Evolutionary conservation across 2,888 invertebrate species (phyloP), one percentile per base, ranked within the genome.

Genomic region (Andrena fulva): DNA sequence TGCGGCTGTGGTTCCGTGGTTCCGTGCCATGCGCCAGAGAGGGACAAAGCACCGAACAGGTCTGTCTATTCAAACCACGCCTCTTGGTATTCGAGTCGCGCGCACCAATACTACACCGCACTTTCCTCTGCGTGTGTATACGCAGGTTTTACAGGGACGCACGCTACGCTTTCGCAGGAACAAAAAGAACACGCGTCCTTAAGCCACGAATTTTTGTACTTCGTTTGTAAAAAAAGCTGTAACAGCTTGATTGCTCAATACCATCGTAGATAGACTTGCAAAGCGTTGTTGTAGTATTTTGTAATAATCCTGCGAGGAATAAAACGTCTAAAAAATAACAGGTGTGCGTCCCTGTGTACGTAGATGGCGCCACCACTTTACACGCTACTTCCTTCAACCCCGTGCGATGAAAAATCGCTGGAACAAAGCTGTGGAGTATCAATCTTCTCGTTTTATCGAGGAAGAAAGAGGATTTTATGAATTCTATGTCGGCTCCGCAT

Each of bases 31-130:
- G 48, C 35, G 33, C 20, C 63, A 42, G 68, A 78, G 62, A 70
- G 69, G 54, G 54, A 63, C 54, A 60, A 63, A 81, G 78, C 74
- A 31, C 52, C 42, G 84, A 87, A 86, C 86, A 87, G 86, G 86
- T 86, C 69, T 77, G 60, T 68, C 71, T 86, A 79, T 75, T 82
- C 82, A 74, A 86, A 85, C 85, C 84, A 86, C 76, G 80, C 86
- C 86, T 87, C 80, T 85, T 80, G 50, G 80, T 86, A 86, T 87
- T 82, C 82, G 63, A 82, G 64, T 60, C 80, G 52, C 59, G 73
- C 60, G 72, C 60, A 70, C 74, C 27, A 52, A 82, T 59, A 80
- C 73, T 35, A 74, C 54, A 27, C 7, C 27, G n/a, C 42, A 27
- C 33, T 33, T 12, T 71, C 6, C 56, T 67, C n/a, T 50, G 35